Evolutionary conservation across 2,888 invertebrate genomes (phyloP).

Genomic region (Siphonodentalium dalli): DNA sequence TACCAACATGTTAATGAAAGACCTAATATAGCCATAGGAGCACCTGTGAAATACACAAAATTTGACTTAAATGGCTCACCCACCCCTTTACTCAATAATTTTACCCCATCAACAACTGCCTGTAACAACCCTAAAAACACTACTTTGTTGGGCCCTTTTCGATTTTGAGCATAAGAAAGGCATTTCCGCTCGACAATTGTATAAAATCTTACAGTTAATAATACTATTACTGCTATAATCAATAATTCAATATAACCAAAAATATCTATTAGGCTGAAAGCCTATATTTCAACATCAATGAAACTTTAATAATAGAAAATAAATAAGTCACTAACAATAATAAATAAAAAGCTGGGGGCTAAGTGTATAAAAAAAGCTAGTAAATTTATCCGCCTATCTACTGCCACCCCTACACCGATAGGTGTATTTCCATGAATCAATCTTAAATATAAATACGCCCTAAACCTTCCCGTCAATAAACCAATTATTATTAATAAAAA

Average conservation of each 20-base stretch:
- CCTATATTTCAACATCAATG: too few relatives aligned
- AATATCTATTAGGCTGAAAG: too few relatives aligned
- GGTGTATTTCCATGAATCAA: too few relatives aligned
- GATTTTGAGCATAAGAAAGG: slow-evolving; percentile 77
- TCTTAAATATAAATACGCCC: slow-evolving; percentile 74
- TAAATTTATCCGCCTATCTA: too few relatives aligned
- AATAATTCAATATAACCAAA: too few relatives aligned
- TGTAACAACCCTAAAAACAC: slow-evolving; percentile 73
- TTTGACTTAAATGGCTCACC: slow-evolving; percentile 70
- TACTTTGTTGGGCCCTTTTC: slow-evolving; percentile 78
- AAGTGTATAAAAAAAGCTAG: too few relatives aligned
- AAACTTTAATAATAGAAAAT: too few relatives aligned
- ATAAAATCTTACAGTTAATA: slow-evolving; percentile 76
- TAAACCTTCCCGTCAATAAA: slow-evolving; percentile 75
- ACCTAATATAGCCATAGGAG: slow-evolving; percentile 71
- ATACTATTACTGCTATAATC: too few relatives aligned
- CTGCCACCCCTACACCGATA: too few relatives aligned
- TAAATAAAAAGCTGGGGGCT: too few relatives aligned
- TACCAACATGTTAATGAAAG: slow-evolving; percentile 72
- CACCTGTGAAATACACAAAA: slow-evolving; percentile 72
- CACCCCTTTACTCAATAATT: slow-evolving; percentile 72
- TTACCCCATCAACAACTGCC: slow-evolving; percentile 78
- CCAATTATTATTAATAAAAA: slow-evolving; percentile 70
- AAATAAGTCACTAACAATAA: too few relatives aligned
- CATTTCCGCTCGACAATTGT: slow-evolving; percentile 75